These are phyloP conservation scores for Laspeyria flexula DNA, from an alignment of 2,888 invertebrate genomes.

Conservation along the genomic window DNA sequence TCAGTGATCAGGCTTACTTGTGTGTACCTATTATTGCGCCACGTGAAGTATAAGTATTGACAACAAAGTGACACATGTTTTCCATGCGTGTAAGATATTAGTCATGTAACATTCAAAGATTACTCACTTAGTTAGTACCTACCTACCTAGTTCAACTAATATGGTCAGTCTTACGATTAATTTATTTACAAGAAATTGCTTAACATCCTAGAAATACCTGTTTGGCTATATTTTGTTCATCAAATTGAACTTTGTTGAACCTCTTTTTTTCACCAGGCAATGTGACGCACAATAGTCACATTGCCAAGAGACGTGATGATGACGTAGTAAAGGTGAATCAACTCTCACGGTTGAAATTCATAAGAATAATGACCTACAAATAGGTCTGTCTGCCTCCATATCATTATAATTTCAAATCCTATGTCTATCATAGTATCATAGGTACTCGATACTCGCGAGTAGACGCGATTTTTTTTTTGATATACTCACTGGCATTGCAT, in stretches of 20 bases:
- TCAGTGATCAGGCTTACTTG: too few relatives aligned
- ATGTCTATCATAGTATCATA: too few relatives aligned
- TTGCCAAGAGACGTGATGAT: conserved; percentile 5
- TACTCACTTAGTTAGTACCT: too few relatives aligned
- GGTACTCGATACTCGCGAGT: too few relatives aligned
- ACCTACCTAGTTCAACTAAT: too few relatives aligned
- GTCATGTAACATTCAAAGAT: too few relatives aligned
- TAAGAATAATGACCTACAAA: neutral
- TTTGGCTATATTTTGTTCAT: neutral
- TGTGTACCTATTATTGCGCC: conserved; percentile 24
- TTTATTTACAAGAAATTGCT: too few relatives aligned
- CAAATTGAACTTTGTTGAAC: neutral
- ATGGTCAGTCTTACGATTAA: too few relatives aligned
- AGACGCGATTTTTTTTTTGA: too few relatives aligned
- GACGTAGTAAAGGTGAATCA: conserved; percentile 34
- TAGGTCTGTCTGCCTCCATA: neutral
- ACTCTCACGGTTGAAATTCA: conserved; percentile 7
- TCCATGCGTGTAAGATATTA: neutral
- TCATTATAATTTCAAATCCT: neutral
- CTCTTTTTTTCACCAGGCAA: neutral
- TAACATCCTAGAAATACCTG: too few relatives aligned
- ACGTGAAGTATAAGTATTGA: conserved; percentile 24
- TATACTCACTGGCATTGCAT: too few relatives aligned
- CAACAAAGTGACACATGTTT: conserved; percentile 28
- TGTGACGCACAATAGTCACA: conserved; percentile 10